phyloP scores from a whole-genome alignment of 2,888 invertebrate genomes.

The Troides aeacus region DNA sequence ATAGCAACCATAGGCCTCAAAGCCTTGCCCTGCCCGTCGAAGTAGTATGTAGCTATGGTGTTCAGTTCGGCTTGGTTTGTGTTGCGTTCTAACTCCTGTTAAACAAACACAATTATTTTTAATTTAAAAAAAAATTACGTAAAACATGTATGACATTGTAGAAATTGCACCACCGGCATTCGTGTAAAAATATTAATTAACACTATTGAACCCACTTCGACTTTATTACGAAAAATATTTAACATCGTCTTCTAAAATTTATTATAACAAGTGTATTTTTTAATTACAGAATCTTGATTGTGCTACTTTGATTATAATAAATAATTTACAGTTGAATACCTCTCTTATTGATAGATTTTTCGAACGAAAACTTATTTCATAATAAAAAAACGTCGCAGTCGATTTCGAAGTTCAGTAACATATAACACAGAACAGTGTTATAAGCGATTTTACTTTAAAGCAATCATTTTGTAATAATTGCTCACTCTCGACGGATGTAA shows the following conservation, averaged over 20 bases:
- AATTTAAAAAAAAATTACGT: too few species aligned
- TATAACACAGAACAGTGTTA: conserved; percentile 15
- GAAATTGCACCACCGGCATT: too few species aligned
- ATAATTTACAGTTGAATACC: background rate
- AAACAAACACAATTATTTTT: background rate
- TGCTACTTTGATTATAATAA: too few species aligned
- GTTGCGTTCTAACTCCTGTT: conserved; percentile 86
- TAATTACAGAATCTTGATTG: too few species aligned
- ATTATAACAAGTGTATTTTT: too few species aligned
- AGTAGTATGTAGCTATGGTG: conserved; percentile 97
- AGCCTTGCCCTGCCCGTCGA: conserved; percentile 98
- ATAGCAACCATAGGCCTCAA: conserved; percentile 96
- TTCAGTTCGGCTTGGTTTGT: conserved; percentile 91
- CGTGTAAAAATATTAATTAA: background rate
- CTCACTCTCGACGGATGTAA: conserved; percentile 16
- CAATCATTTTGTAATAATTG: conserved; percentile 25
- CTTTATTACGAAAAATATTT: too few species aligned
- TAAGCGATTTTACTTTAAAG: conserved; percentile 15
- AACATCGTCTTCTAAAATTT: too few species aligned
- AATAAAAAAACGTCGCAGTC: background rate
- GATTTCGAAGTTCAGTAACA: conserved; percentile 24
- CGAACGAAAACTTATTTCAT: conserved; percentile 1
- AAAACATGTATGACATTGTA: too few species aligned
- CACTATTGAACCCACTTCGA: background rate
- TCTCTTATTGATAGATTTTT: background rate